phyloP scores from a whole-genome alignment of 2,113 vertebrate species.

The Melierax canorus region DNA sequence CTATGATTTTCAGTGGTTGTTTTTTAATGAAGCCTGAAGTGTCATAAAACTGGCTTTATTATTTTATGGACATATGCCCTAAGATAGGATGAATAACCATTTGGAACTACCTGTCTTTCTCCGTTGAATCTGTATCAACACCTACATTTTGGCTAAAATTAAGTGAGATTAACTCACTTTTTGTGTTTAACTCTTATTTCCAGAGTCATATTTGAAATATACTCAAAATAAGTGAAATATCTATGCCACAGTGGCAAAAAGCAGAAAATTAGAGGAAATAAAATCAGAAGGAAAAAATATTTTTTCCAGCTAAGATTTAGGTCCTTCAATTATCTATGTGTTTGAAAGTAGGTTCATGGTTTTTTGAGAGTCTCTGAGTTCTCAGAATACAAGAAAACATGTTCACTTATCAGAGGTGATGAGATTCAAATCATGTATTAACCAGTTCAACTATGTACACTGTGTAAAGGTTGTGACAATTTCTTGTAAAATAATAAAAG shows the following conservation, averaged over 20 bases:
- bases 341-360: background rate
- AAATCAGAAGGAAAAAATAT: background rate
- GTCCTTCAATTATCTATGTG: background rate
- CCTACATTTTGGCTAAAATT: background rate
- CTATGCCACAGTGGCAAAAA: background rate
- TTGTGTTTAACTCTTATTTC: background rate
- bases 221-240: background rate
- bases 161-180: background rate
- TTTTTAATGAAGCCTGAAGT: background rate
- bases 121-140: background rate
- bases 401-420: background rate
- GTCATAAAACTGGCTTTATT: background rate
- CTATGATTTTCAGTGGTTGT: background rate
- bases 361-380: background rate
- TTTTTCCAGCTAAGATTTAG: background rate
- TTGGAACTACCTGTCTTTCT: background rate
- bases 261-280: background rate
- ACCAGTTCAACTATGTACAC: slow-evolving; percentile 29
- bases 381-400: background rate
- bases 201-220: background rate
- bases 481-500: slow-evolving; percentile 70
- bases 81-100: background rate
- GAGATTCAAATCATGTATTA: slow-evolving; percentile 31
- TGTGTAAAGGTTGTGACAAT: slow-evolving; percentile 46
- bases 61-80: background rate